Conservation (phyloP, 2,888 invertebrate species). For the Drosophila ezoana region DNA sequence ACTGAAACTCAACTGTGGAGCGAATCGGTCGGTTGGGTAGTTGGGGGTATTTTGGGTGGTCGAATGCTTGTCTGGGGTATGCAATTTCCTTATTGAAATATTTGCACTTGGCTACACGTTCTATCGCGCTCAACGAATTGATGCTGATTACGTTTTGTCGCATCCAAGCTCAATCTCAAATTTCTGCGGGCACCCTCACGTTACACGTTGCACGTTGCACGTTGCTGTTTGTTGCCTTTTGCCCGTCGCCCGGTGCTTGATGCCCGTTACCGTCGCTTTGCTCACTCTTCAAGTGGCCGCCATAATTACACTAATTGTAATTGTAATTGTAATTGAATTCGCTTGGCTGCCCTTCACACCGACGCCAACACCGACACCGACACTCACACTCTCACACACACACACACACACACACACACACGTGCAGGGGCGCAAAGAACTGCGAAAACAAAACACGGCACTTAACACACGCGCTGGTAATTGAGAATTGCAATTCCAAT, state of each 20-base stretch:
- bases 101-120: slow-evolving; percentile 48
- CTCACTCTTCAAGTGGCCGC: slow-evolving; percentile 62
- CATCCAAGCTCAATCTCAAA: slow-evolving; percentile 33
- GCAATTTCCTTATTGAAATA: slow-evolving; percentile 65
- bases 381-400: slow-evolving; percentile 14
- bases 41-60: background rate
- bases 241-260: slow-evolving; percentile 21
- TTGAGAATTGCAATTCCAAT: slow-evolving; percentile 53
- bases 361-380: slow-evolving; percentile 19
- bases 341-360: slow-evolving; percentile 60
- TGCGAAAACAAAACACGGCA: slow-evolving; percentile 56
- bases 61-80: slow-evolving; percentile 35
- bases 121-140: slow-evolving; percentile 30
- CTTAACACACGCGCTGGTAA: slow-evolving; percentile 58
- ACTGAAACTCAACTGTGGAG: slow-evolving; percentile 38
- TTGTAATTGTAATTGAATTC: slow-evolving; percentile 77
- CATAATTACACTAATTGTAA: slow-evolving; percentile 75
- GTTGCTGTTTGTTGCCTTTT: slow-evolving; percentile 1
- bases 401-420: background rate
- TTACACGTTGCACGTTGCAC: slow-evolving; percentile 23
- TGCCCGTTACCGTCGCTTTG: slow-evolving; percentile 8
- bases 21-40: background rate
- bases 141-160: slow-evolving; percentile 30
- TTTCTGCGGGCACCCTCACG: slow-evolving; percentile 70
- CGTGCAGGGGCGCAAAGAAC: slow-evolving; percentile 8